Percentiles rank a stretch among this genome's conserved stretches.
These are phyloP conservation scores for Orestias chungarensis DNA, from an alignment of 2,797 vertebrate species.

Conservation along the genomic window DNA sequence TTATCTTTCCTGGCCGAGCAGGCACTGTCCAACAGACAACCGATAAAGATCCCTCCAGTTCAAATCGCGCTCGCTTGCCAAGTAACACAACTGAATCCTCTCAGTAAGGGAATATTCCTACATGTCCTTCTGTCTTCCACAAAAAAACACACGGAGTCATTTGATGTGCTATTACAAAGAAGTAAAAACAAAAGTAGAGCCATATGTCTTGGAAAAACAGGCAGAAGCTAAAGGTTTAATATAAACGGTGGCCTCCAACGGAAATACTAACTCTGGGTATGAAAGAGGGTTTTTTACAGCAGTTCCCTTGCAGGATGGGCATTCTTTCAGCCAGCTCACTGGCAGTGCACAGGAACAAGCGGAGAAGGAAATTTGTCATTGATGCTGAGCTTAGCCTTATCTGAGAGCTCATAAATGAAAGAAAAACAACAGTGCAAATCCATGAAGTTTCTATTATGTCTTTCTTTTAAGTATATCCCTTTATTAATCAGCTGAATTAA, in stretches of 20 bases:
- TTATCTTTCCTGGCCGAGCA: constrained; percentile 73
- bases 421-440: not conserved
- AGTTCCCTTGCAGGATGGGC: not conserved
- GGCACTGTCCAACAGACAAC: constrained; percentile 73
- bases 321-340: not conserved
- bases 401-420: not conserved
- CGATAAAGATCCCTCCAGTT: constrained; percentile 74
- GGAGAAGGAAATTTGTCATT: not conserved
- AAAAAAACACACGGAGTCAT: constrained; percentile 43
- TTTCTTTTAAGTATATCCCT: not conserved
- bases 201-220: constrained; percentile 41
- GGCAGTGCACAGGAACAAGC: not conserved
- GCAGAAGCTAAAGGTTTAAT: constrained; percentile 56
- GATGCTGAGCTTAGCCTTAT: not conserved
- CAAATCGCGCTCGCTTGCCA: constrained; percentile 65
- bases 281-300: not conserved
- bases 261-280: constrained; percentile 64
- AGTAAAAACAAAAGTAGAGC: constrained; percentile 29
- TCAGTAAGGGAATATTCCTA: constrained; percentile 63
- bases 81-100: constrained; percentile 71
- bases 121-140: constrained; percentile 26
- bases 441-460: not conserved
- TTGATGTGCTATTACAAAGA: constrained; percentile 46
- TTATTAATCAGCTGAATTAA: not conserved
- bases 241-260: constrained; percentile 45